Conservation (phyloP, 2,888 invertebrate species). For the Heliconius erato region DNA sequence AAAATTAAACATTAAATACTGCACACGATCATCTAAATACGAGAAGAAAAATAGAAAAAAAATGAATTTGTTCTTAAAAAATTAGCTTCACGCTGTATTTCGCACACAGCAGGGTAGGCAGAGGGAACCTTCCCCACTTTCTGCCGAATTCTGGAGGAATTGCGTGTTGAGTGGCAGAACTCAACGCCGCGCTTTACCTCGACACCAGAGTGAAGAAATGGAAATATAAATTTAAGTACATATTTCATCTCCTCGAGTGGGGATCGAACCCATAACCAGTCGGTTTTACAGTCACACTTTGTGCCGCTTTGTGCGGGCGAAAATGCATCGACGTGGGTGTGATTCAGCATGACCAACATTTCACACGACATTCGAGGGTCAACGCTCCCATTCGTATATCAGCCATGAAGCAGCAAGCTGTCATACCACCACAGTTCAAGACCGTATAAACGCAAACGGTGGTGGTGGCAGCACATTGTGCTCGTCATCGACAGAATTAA, state of each 20-base stretch:
- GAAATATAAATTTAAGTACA: no score
- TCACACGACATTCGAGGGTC: constrained; percentile 75
- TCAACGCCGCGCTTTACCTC: no score
- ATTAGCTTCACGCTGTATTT: no score
- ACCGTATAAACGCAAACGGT: constrained; percentile 59
- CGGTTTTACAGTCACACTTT: no score
- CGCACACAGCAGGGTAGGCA: no score
- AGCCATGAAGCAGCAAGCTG: constrained; percentile 51
- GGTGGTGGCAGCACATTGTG: constrained; percentile 47
- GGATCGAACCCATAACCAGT: no score
- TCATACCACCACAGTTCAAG: constrained; percentile 66
- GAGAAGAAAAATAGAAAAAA: background rate
- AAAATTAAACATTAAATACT: constrained; percentile 53
- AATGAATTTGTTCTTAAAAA: no score
- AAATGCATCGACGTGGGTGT: constrained; percentile 57
- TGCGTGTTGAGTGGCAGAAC: no score
- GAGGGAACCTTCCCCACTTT: no score
- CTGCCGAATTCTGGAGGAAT: no score
- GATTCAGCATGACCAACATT: constrained; percentile 74
- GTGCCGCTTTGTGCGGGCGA: constrained; percentile 2
- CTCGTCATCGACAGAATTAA: constrained; percentile 79
- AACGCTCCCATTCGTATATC: constrained; percentile 70
- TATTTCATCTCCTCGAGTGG: no score
- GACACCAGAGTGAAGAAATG: no score
- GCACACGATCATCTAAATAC: background rate